Percentiles rank a stretch among this genome's conserved stretches.
Evolutionary conservation across 2,888 invertebrate genomes (phyloP).

Genomic region (Maniola hyperantus): DNA sequence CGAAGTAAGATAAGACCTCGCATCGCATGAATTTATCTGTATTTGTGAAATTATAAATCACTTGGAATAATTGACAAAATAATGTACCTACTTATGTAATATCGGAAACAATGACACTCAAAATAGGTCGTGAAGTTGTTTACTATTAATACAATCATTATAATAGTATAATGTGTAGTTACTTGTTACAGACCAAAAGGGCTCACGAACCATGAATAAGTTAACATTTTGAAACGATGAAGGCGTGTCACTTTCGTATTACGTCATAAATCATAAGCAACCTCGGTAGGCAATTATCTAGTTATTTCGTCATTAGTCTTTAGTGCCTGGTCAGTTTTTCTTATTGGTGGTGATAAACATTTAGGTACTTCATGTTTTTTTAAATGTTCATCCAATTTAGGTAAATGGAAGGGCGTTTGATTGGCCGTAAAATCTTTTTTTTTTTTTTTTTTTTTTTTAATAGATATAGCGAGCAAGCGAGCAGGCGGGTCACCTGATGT

Average conservation of each 20-base stretch:
- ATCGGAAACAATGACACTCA: not conserved
- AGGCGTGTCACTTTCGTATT: conserved; percentile 28
- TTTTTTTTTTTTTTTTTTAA: no score
- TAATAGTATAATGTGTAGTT: not conserved
- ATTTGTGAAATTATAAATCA: not conserved
- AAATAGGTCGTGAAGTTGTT: conserved; percentile 13
- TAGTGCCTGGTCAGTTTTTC: conserved; percentile 12
- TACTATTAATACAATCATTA: conserved; percentile 14
- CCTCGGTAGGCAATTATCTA: conserved; percentile 9
- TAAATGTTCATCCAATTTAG: no score
- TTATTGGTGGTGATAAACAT: not conserved
- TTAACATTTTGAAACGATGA: conserved; percentile 27
- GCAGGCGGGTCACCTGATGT: no score
- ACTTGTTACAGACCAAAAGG: conserved; percentile 9
- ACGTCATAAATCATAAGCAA: conserved; percentile 26
- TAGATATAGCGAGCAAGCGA: no score
- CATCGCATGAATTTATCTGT: no score
- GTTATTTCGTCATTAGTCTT: conserved; percentile 8
- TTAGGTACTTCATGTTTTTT: not conserved
- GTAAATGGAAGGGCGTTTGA: no score
- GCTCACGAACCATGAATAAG: conserved; percentile 30
- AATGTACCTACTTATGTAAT: not conserved
- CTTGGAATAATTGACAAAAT: not conserved
- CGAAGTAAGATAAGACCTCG: no score
- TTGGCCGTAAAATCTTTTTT: no score